Evolutionary conservation across 2,113 vertebrate species (phyloP), one percentile per base, ranked within the genome.

Genomic region (Tragulus kanchil): DNA sequence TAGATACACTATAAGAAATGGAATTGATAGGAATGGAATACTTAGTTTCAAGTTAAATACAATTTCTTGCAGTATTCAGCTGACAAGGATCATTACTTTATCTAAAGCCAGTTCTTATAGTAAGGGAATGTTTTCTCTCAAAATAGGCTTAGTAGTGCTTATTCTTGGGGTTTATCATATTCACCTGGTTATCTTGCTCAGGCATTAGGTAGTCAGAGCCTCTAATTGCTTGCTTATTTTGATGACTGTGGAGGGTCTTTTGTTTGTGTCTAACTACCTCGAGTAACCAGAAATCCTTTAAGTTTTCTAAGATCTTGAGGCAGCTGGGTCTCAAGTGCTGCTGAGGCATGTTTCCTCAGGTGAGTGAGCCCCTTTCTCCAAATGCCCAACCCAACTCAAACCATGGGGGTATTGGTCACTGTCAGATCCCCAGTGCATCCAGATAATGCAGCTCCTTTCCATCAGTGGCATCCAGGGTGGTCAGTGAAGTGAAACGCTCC

Each of bases 221-320:
- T 95, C 89, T 94, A 78, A 85, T 54, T 85, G 50, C 58, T 96
- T 88, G 50, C 15, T 95, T 92, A 54, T 88, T 94, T 93, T 93
- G 96, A 86, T 83, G 94, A 78, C 54, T 89, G 8, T 59, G 61
- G 28, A 92, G 67, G 54, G 6, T 16, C 48, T 75, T 87, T 95
- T 84, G 56, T 86, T 83, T 89, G 83, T 85, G 45, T 62, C 64
- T 56, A 82, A 8, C 42, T 73, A n/a, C 26, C 84, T 78, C 59
- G 25, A 45, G 75, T 28, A 94, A 52, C 50, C 45, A 89, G 58
- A 90, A 85, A 58, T 88, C 48, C 73, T 92, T 62, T 3, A 88
- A 50, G 4, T 75, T 83, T 97, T 89, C 85, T 83, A 42, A 85
- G 79, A 85, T 59, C 42, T 26, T 69, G 36, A 26, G 61, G 31